A percentile compares a stretch with the other conserved stretches of the same genome.
phyloP scores from a whole-genome alignment of 2,797 vertebrate species.

The Nyctibius grandis region DNA sequence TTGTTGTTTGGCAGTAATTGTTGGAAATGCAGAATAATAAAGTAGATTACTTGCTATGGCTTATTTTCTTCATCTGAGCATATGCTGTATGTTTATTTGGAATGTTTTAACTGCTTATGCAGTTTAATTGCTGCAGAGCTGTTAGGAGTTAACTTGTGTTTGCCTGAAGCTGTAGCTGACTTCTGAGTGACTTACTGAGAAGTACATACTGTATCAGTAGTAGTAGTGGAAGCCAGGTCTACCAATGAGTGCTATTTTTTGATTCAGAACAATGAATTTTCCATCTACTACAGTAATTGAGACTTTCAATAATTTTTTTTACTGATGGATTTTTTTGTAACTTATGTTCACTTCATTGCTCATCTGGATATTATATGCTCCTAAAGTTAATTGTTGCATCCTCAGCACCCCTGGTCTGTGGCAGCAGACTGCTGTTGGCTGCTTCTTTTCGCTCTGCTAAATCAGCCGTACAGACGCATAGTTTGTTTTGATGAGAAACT shows the following conservation, averaged over 20 bases:
- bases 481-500: not conserved
- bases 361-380: not conserved
- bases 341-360: not conserved
- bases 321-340: not conserved
- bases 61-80: not conserved
- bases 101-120: not conserved
- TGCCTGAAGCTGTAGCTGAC: not conserved
- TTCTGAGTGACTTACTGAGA: not conserved
- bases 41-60: not conserved
- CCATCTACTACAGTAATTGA: not conserved
- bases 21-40: not conserved
- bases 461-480: fast-evolving
- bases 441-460: not conserved
- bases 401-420: not conserved
- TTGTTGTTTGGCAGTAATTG: not conserved
- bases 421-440: not conserved
- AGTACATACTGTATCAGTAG: not conserved
- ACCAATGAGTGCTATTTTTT: not conserved
- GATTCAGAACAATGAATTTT: not conserved
- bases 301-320: not conserved
- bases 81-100: not conserved
- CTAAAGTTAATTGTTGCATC: not conserved
- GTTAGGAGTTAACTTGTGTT: not conserved
- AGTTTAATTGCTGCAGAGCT: not conserved
- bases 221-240: not conserved